Percentiles rank a stretch among this genome's conserved stretches.
Evolutionary conservation across 37 sponge, comb jelly and placozoan genomes (phyloP).

Genomic region (Theonella swinhoei): DNA sequence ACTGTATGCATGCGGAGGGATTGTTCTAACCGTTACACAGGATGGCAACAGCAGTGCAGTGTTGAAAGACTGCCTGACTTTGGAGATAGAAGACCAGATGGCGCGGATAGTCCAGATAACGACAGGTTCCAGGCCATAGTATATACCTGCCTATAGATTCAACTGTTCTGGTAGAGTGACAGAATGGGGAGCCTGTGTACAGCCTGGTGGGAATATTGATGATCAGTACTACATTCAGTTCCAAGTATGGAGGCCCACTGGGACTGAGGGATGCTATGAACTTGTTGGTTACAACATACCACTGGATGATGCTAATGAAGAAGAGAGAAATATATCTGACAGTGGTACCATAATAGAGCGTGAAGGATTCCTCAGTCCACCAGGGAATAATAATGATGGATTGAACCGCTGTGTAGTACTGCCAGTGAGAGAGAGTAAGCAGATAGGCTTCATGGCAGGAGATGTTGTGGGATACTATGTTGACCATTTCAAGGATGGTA

Average conservation of each 20-base stretch:
- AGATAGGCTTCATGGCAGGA: constrained; percentile 37
- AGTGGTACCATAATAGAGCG: too few relatives aligned
- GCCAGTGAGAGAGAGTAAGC: background rate
- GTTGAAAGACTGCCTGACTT: background rate
- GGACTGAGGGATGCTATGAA: constrained; percentile 19
- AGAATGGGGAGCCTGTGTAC: background rate
- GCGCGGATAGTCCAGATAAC: background rate
- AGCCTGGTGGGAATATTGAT: background rate
- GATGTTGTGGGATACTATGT: constrained; percentile 49
- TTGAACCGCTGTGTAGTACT: background rate
- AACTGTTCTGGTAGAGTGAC: background rate
- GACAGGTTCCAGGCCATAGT: background rate
- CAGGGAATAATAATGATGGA: background rate
- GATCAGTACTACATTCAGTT: constrained; percentile 6
- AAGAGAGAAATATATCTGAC: too few relatives aligned
- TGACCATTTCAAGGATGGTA: background rate
- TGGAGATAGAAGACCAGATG: background rate
- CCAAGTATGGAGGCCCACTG: constrained; percentile 53
- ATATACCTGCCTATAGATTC: background rate
- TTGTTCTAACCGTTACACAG: background rate
- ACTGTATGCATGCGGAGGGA: background rate
- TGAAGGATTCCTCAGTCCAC: background rate
- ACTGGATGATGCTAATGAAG: background rate
- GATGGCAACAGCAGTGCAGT: background rate
- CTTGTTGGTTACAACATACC: constrained; percentile 33